phyloP scores from a whole-genome alignment of 2,888 invertebrate genomes.

The Gryllus longicercus region DNA sequence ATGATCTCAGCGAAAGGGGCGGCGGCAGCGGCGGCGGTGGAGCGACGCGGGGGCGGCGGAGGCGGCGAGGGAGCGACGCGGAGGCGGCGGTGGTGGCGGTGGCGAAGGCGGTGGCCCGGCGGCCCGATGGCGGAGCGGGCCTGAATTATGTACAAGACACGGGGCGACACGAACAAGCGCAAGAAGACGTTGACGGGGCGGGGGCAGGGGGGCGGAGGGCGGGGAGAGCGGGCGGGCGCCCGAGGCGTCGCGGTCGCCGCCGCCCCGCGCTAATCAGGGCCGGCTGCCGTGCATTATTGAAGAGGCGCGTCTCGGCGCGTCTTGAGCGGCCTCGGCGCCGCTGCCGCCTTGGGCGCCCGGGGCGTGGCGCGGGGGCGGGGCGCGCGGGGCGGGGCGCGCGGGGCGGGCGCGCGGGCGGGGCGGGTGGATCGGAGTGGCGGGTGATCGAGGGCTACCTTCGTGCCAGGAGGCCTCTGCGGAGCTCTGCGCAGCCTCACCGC shows the following conservation, averaged over 20 bases:
- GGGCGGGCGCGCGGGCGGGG: background rate
- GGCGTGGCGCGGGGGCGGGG: background rate
- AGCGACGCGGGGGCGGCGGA: background rate
- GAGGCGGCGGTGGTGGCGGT: background rate
- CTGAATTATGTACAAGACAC: constrained; percentile 22
- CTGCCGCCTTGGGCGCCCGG: background rate
- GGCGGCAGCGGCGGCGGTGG: background rate
- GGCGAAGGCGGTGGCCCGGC: background rate
- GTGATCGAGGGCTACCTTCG: background rate
- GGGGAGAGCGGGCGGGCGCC: background rate
- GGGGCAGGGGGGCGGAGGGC: too few relatives aligned
- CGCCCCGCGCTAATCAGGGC: constrained; percentile 21
- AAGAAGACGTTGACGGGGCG: background rate
- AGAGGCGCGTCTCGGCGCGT: background rate
- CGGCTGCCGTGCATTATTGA: constrained; percentile 25
- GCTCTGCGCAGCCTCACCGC: too few relatives aligned
- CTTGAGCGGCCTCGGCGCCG: background rate
- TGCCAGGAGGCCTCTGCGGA: too few relatives aligned
- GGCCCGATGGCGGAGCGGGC: background rate
- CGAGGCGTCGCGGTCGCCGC: background rate
- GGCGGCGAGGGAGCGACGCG: background rate
- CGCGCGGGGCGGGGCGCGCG: background rate
- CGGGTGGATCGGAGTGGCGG: background rate
- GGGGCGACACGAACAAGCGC: constrained; percentile 12
- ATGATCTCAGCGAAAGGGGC: constrained; percentile 26